Percentiles rank a stretch among this genome's conserved stretches.
Conservation (phyloP, 92 coral and sea anemone genomes). For the Umimayanthus chanpuru region DNA sequence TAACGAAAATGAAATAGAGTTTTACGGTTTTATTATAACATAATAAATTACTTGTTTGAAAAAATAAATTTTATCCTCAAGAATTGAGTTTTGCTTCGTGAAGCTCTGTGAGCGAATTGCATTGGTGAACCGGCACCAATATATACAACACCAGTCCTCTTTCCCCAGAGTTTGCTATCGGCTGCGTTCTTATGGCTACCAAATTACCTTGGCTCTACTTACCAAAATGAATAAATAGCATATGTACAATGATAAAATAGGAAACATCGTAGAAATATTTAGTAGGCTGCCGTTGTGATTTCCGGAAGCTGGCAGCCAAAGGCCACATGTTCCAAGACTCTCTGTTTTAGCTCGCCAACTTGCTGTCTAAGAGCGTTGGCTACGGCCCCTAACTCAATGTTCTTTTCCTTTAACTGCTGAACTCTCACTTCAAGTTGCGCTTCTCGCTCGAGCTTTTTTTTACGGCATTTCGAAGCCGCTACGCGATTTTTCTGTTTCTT, state of each 20-base stretch:
- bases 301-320: constrained; percentile 93
- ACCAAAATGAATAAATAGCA: neutral
- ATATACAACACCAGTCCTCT: neutral
- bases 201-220: neutral
- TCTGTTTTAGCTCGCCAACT: constrained; percentile 88
- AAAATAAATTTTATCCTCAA: neutral
- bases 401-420: constrained; percentile 91
- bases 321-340: constrained; percentile 94
- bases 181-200: neutral
- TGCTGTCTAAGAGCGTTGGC: constrained; percentile 90
- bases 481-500: constrained; percentile 97
- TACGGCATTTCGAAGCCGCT: constrained; percentile 97
- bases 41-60: neutral
- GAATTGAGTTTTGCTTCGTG: neutral
- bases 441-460: constrained; percentile 95
- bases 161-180: neutral
- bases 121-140: constrained; percentile 34
- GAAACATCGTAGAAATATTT: neutral
- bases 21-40: neutral
- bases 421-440: constrained; percentile 97
- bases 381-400: constrained; percentile 88
- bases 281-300: constrained; percentile 73
- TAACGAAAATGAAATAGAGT: neutral
- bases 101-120: neutral
- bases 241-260: neutral